Conservation (phyloP, 2,113 vertebrate species). For the Bambusicola thoracicus region DNA sequence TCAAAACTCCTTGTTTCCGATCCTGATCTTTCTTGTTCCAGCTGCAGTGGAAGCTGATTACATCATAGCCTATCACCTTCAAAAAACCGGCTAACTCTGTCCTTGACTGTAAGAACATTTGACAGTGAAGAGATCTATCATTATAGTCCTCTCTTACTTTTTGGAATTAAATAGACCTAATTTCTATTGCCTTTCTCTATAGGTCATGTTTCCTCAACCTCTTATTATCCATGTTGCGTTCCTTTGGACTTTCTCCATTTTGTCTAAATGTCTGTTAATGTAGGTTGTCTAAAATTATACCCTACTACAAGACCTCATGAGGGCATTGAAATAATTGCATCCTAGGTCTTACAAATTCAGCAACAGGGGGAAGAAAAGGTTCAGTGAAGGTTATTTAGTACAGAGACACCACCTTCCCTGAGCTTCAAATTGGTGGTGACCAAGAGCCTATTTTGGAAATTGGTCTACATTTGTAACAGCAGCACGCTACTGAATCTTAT, state of each 20-base stretch:
- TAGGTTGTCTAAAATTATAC: conserved; percentile 26
- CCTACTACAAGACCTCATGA: neutral
- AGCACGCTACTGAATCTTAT: neutral
- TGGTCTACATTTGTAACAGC: neutral
- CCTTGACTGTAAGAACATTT: neutral
- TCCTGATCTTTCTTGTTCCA: neutral
- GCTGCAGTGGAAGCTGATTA: neutral
- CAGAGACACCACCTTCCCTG: neutral
- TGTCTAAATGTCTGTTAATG: conserved; percentile 17
- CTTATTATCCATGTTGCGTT: neutral
- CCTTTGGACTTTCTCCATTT: conserved; percentile 7
- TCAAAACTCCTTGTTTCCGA: neutral
- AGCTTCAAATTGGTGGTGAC: neutral
- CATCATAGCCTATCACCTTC: neutral
- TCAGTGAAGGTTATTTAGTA: neutral
- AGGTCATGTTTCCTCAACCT: conserved; percentile 18
- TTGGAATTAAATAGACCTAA: neutral
- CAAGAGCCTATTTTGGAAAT: neutral
- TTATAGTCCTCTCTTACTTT: neutral
- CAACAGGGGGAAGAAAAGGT: neutral
- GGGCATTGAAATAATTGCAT: neutral
- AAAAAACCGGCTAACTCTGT: neutral
- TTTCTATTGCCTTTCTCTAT: neutral
- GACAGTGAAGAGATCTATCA: neutral
- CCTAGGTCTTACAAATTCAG: neutral